phyloP scores from a whole-genome alignment of 2,797 vertebrate species.

The Urosaurus nigricauda region DNA sequence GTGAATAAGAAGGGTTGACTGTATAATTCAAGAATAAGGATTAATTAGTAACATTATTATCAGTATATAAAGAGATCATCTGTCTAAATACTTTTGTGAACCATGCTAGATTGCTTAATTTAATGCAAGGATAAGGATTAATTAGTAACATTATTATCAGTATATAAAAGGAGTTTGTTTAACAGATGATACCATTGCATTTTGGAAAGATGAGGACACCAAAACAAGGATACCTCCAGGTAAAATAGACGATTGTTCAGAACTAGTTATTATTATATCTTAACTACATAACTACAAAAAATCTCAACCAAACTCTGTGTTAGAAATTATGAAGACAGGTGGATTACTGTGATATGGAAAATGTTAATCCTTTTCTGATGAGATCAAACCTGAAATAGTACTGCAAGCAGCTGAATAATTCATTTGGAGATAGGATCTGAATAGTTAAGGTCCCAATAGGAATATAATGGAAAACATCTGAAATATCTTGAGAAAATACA shows the following conservation, averaged over 20 bases:
- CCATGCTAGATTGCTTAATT: slow-evolving; percentile 11
- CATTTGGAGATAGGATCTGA: slow-evolving; percentile 19
- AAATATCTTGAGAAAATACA: not conserved
- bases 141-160: not conserved
- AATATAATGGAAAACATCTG: not conserved
- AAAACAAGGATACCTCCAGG: not conserved
- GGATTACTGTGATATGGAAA: not conserved
- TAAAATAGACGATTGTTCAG: not conserved
- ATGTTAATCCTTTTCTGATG: slow-evolving; percentile 25
- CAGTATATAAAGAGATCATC: not conserved
- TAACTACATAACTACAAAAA: not conserved
- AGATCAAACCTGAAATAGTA: slow-evolving; percentile 11
- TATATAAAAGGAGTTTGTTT: not conserved
- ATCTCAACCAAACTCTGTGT: not conserved
- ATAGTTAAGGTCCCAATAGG: not conserved
- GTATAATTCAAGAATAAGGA: not conserved
- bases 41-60: not conserved
- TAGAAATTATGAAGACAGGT: not conserved
- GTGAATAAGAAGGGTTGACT: too few species aligned
- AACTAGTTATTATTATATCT: not conserved
- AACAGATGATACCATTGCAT: not conserved
- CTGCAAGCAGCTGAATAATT: slow-evolving; percentile 24
- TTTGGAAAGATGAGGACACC: not conserved
- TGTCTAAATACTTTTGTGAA: not conserved
- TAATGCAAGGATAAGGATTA: not conserved